phyloP scores from a whole-genome alignment of 2,797 vertebrate genomes.

The Scomberomorus guttatus region DNA sequence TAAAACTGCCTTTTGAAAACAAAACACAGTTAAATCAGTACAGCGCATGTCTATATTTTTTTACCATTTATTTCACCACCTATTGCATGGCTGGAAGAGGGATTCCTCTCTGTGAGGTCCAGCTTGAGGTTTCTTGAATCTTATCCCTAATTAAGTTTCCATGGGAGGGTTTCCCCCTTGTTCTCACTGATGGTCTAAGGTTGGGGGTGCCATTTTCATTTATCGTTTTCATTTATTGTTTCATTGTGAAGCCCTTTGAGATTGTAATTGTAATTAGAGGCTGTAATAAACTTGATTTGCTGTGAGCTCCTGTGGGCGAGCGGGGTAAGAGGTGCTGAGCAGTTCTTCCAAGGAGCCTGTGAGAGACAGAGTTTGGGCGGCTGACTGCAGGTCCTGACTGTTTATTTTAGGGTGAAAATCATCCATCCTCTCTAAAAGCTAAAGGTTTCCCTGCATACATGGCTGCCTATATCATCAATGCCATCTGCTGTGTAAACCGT shows the following conservation, averaged over 20 bases:
- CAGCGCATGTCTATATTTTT: not conserved
- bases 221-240: constrained; percentile 76
- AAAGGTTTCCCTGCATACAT: not conserved
- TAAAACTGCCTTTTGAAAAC: not conserved
- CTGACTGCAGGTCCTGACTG: not conserved
- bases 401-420: constrained; percentile 28
- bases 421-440: constrained; percentile 2
- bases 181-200: constrained; percentile 49
- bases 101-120: constrained; percentile 35
- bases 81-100: not conserved
- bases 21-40: no score
- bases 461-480: constrained; percentile 20
- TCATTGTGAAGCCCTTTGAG: constrained; percentile 66
- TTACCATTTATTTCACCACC: not conserved
- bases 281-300: constrained; percentile 79
- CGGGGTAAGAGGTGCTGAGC: constrained; percentile 39
- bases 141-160: constrained; percentile 57
- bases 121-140: constrained; percentile 20
- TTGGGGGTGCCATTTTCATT: constrained; percentile 65
- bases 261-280: constrained; percentile 76
- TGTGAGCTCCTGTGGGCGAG: constrained; percentile 62
- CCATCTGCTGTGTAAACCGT: constrained; percentile 20
- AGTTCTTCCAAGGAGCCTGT: constrained; percentile 39
- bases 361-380: constrained; percentile 21
- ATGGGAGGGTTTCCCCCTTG: constrained; percentile 35